Percentiles rank a stretch among this genome's conserved stretches.
Evolutionary conservation across 2,888 invertebrate genomes (phyloP).

Genomic region (Caradrina kadenii): DNA sequence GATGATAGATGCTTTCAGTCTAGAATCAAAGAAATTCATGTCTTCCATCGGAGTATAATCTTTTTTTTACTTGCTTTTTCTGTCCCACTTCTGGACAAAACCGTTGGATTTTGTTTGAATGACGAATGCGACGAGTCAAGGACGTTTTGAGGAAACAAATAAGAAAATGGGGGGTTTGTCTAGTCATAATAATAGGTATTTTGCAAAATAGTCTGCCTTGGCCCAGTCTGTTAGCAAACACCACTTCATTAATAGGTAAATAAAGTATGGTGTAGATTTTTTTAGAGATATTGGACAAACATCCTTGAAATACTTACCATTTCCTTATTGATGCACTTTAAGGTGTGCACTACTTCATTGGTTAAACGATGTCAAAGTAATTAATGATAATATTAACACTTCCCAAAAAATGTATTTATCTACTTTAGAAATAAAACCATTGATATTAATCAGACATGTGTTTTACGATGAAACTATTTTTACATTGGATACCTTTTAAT

Average conservation of each 20-base stretch:
- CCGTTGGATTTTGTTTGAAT: slow-evolving; percentile 5
- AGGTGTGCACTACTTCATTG: background rate
- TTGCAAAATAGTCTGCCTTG: slow-evolving; percentile 18
- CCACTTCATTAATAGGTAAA: slow-evolving; percentile 29
- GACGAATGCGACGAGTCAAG: slow-evolving; percentile 13
- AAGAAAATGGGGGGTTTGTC: slow-evolving; percentile 6
- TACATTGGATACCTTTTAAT: too few relatives aligned
- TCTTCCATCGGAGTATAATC: too few relatives aligned
- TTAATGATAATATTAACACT: slow-evolving; percentile 10
- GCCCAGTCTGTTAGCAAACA: slow-evolving; percentile 26
- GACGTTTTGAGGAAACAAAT: slow-evolving; percentile 26
- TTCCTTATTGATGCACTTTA: slow-evolving; percentile 47
- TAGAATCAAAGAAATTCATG: too few relatives aligned
- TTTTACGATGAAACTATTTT: background rate
- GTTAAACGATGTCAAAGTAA: slow-evolving; percentile 13
- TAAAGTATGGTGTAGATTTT: slow-evolving; percentile 11
- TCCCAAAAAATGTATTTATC: background rate
- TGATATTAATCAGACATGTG: slow-evolving; percentile 23
- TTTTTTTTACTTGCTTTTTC: too few relatives aligned
- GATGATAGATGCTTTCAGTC: too few relatives aligned
- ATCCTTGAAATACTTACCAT: slow-evolving; percentile 17
- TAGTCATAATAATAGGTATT: slow-evolving; percentile 16
- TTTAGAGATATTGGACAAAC: slow-evolving; percentile 18
- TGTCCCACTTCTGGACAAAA: too few relatives aligned
- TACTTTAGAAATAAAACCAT: background rate